These are phyloP conservation scores for Batillaria attramentaria DNA, from an alignment of 1,140 invertebrate species.

Conservation along the genomic window DNA sequence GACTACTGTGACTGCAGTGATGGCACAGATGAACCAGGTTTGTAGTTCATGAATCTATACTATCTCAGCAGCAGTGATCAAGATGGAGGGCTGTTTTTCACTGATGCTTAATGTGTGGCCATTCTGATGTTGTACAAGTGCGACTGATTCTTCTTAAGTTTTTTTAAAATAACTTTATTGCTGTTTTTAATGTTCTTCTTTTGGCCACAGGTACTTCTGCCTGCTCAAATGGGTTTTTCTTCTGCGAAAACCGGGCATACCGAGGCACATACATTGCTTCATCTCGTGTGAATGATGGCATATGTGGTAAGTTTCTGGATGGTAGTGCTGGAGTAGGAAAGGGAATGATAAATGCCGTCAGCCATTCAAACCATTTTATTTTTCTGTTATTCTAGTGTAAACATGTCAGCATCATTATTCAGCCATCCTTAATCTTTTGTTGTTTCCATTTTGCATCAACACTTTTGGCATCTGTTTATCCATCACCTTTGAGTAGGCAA, in stretches of 20 bases:
- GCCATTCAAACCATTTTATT: background rate
- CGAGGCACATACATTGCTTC: conserved; percentile 86
- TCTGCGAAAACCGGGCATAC: conserved; percentile 93
- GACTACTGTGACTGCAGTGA: conserved; percentile 97
- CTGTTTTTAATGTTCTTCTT: background rate
- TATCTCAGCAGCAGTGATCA: too few relatives aligned
- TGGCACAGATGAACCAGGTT: conserved; percentile 92
- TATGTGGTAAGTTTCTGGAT: conserved; percentile 88
- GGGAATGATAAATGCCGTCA: too few relatives aligned
- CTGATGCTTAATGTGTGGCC: background rate
- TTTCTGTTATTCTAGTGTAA: background rate
- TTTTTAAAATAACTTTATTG: background rate
- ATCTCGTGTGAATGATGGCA: conserved; percentile 94
- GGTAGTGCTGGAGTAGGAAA: too few relatives aligned
- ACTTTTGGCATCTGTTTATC: too few relatives aligned
- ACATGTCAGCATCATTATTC: background rate
- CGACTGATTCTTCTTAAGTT: background rate
- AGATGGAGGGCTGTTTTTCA: too few relatives aligned
- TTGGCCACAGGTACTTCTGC: conserved; percentile 85
- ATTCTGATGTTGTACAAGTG: background rate
- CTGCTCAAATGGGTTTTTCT: conserved; percentile 88
- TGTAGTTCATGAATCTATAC: conserved; percentile 3
- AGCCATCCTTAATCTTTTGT: too few relatives aligned
- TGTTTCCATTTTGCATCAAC: too few relatives aligned
- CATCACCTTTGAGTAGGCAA: too few relatives aligned